Conservation (phyloP, 53 echinoderm and acorn worm species). For the Stichopus horrens region DNA sequence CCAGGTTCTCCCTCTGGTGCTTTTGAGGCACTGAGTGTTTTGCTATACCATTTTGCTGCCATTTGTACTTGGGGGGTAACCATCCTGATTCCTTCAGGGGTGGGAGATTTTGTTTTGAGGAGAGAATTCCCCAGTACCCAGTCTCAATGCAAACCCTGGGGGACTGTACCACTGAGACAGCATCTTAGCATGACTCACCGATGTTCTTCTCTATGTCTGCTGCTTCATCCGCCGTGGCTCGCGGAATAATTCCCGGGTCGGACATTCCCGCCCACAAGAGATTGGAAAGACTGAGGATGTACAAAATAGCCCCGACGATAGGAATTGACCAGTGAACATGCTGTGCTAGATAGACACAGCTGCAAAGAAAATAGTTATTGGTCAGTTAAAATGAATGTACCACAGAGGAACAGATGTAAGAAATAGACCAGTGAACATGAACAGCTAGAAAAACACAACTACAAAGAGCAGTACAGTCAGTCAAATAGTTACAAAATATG, state of each 20-base stretch:
- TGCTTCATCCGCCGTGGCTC: constrained; percentile 90
- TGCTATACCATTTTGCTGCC: no score
- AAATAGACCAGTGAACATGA: no score
- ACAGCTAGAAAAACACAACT: neutral
- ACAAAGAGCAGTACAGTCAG: neutral
- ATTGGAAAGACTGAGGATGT: constrained; percentile 73
- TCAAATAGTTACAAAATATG: neutral
- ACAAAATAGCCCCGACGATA: constrained; percentile 72
- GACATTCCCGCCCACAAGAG: constrained; percentile 84
- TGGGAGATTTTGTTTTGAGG: no score
- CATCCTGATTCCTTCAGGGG: no score
- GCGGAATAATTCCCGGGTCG: constrained; percentile 91
- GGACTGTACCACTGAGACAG: no score
- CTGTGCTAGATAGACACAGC: constrained; percentile 75
- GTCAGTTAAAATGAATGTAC: no score
- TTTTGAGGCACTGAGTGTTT: no score
- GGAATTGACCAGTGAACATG: constrained; percentile 80
- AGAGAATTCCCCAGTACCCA: no score
- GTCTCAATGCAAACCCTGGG: no score
- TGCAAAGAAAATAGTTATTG: constrained; percentile 38
- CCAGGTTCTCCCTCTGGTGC: no score
- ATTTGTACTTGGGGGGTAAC: no score
- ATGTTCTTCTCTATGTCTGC: constrained; percentile 90
- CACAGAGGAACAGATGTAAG: no score
- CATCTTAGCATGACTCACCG: constrained; percentile 56